Evolutionary conservation across 2,888 invertebrate genomes (phyloP), one percentile per base, ranked within the genome.

Genomic region (Pharmacophagus antenor): DNA sequence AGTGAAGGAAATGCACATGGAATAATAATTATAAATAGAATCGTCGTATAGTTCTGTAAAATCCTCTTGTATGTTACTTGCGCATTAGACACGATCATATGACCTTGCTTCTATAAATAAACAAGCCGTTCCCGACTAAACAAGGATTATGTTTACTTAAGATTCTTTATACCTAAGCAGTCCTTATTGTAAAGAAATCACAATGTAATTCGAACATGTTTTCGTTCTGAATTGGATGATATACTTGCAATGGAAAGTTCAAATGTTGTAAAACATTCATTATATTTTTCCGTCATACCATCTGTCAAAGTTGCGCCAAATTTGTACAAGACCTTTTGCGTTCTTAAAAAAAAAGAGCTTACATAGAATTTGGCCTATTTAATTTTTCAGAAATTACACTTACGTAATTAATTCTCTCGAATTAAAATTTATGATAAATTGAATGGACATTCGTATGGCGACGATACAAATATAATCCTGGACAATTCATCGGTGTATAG

Each of bases 81-180:
- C 8, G 31, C 21, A 20, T 44, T 42, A 44, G 41, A 56, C 27
- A 22, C 22, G 68, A 61, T 73, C 68, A 70, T 66, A 62, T 73
- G 80, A 77, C 85, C 86, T 86, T 84, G 82, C 67, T 57, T 71
- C 79, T 85, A 84, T 81, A 81, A 80, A 84, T 85, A 85, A 64
- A 82, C 63, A 65, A 70, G 66, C 70, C 71, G 72, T 73, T 76
- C 75, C 76, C 68, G 70, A 67, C 72, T 66, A 62, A 69, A 70
- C 70, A 65, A 72, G 71, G 71, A 67, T 70, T 70, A 74, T 74
- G 78, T 76, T 81, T 82, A 77, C 25, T 48, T 49, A 22, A 46
- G 15, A 42, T 49, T 42, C 17, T 42, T 17, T n/a, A 42, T 15
- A 3, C 15, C 10, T 31, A 31, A 1, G 31, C 31, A 15, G 15